Evolutionary conservation across 2,797 vertebrate genomes (phyloP).

Genomic region (Hozukius guyotensis): DNA sequence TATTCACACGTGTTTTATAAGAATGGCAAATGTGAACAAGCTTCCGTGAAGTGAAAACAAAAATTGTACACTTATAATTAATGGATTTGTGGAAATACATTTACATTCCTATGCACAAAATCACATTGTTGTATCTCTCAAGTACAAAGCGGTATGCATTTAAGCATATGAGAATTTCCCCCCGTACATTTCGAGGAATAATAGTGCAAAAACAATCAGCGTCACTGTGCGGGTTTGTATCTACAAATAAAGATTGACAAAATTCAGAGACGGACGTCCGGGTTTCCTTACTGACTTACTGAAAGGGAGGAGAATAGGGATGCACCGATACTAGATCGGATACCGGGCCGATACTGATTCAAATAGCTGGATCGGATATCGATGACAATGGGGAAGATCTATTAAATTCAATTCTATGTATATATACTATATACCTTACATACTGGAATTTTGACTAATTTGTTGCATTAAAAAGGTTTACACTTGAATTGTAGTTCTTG

Average conservation of each 20-base stretch:
- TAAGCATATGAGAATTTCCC: background rate
- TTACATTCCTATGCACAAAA: background rate
- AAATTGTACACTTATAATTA: background rate
- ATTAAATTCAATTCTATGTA: too few species aligned
- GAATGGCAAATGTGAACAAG: conserved; percentile 8
- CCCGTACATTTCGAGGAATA: background rate
- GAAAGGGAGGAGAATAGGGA: too few species aligned
- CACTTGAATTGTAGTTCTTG: too few species aligned
- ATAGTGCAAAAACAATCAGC: background rate
- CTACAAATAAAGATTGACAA: background rate
- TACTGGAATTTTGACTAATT: too few species aligned
- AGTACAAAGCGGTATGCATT: background rate
- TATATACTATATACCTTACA: too few species aligned
- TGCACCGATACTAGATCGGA: too few species aligned
- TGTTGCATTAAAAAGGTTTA: too few species aligned
- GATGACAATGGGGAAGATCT: too few species aligned
- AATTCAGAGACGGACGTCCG: background rate
- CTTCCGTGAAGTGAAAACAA: background rate
- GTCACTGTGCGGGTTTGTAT: background rate
- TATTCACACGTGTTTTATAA: background rate
- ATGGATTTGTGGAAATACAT: background rate
- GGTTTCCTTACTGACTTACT: background rate
- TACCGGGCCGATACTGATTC: too few species aligned
- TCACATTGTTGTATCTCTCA: background rate
- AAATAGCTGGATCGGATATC: too few species aligned